These are phyloP conservation scores for Anguilla japonica DNA, from an alignment of 2,113 vertebrate species.

Conservation along the genomic window DNA sequence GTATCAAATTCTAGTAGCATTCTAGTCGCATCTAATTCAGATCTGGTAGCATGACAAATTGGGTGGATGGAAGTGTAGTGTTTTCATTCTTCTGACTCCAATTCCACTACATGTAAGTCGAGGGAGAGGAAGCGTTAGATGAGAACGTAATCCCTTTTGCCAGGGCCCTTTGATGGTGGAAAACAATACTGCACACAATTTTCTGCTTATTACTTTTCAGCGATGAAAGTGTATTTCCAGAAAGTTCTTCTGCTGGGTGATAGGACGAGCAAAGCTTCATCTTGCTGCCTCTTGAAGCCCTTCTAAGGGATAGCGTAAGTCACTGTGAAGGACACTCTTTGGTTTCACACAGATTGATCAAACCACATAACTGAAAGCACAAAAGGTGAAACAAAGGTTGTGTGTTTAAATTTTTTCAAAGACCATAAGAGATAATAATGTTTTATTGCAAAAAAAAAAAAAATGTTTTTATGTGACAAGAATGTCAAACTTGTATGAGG, in stretches of 20 bases:
- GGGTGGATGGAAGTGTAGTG: neutral
- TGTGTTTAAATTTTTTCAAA: too few relatives aligned
- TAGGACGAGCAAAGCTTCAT: neutral
- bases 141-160: neutral
- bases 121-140: neutral
- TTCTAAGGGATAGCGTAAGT: neutral
- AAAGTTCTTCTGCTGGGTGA: neutral
- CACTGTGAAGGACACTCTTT: too few relatives aligned
- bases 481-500: too few relatives aligned
- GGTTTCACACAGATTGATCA: too few relatives aligned
- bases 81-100: neutral
- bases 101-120: neutral
- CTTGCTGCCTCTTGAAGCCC: too few relatives aligned
- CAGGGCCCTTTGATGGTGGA: neutral
- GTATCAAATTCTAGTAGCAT: too few relatives aligned
- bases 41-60: neutral
- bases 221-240: neutral
- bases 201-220: conserved; percentile 1
- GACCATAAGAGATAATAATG: too few relatives aligned
- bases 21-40: too few relatives aligned
- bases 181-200: neutral
- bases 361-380: too few relatives aligned
- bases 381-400: too few relatives aligned
- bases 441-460: too few relatives aligned
- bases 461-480: too few relatives aligned